These are phyloP conservation scores for Oscheius sp. DNA, from an alignment of 2,888 invertebrate species.

Conservation along the genomic window DNA sequence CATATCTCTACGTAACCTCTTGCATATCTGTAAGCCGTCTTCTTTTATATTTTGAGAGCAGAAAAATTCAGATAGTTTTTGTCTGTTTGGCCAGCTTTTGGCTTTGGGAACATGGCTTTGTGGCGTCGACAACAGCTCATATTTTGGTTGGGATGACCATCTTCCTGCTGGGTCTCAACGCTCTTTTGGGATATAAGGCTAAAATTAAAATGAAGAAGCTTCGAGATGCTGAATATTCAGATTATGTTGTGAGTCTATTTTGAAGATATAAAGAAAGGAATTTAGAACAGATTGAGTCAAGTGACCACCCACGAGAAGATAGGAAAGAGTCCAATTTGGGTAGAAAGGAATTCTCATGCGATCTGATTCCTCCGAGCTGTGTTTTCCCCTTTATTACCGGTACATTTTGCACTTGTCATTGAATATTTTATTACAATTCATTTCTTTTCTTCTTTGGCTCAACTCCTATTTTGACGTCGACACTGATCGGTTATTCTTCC, in stretches of 20 bases:
- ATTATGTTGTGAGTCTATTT: slow-evolving; percentile 17
- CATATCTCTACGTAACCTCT: slow-evolving; percentile 8
- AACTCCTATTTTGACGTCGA: slow-evolving; percentile 22
- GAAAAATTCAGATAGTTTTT: slow-evolving; percentile 14
- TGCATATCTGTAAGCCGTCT: background rate
- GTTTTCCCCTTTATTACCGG: background rate
- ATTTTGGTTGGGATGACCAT: background rate
- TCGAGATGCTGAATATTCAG: slow-evolving; percentile 4
- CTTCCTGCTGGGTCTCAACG: slow-evolving; percentile 12
- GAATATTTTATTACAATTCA: slow-evolving; percentile 14
- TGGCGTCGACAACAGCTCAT: background rate
- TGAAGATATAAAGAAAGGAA: background rate
- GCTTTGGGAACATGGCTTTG: slow-evolving; percentile 24
- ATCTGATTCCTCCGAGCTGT: background rate
- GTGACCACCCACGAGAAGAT: slow-evolving; percentile 19
- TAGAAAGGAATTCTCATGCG: slow-evolving; percentile 9
- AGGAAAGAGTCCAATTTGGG: background rate
- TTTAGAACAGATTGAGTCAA: slow-evolving; percentile 15
- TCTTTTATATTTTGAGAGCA: background rate
- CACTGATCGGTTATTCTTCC: slow-evolving; percentile 65
- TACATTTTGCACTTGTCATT: background rate
- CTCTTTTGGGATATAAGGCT: background rate
- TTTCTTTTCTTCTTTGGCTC: slow-evolving; percentile 9
- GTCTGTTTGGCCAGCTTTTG: slow-evolving; percentile 11
- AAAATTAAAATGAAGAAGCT: slow-evolving; percentile 2